Conservation (phyloP, 2,113 vertebrate species). For the Calypte anna region DNA sequence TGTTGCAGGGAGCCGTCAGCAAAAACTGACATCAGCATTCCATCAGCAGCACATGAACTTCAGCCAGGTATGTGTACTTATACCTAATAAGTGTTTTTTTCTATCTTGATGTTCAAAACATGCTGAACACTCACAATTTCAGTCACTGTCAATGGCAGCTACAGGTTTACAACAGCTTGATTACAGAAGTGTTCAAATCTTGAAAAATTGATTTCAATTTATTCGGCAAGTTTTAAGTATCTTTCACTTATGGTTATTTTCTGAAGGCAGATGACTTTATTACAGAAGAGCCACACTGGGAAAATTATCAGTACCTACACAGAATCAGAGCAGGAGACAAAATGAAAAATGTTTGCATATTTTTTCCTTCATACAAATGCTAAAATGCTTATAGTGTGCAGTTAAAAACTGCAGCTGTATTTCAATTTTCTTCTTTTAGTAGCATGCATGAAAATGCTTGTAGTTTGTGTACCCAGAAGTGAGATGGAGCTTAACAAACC, state of each 20-base stretch:
- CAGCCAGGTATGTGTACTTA: slow-evolving; percentile 84
- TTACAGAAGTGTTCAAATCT: background rate
- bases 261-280: background rate
- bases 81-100: background rate
- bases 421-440: background rate
- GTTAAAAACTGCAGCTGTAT: background rate
- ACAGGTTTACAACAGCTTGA: background rate
- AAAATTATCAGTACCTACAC: background rate
- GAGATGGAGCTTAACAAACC: background rate
- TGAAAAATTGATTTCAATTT: background rate
- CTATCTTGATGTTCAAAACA: background rate
- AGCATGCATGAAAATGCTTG: background rate
- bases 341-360: background rate
- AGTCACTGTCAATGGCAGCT: background rate
- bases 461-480: background rate
- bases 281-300: background rate
- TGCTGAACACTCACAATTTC: background rate
- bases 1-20: slow-evolving; percentile 82
- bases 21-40: slow-evolving; percentile 90
- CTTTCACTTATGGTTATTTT: background rate
- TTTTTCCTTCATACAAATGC: background rate
- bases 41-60: slow-evolving; percentile 90
- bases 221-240: background rate
- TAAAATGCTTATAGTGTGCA: background rate
- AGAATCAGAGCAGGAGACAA: background rate